phyloP scores from a whole-genome alignment of 2,888 invertebrate genomes.

The Noctua janthe region DNA sequence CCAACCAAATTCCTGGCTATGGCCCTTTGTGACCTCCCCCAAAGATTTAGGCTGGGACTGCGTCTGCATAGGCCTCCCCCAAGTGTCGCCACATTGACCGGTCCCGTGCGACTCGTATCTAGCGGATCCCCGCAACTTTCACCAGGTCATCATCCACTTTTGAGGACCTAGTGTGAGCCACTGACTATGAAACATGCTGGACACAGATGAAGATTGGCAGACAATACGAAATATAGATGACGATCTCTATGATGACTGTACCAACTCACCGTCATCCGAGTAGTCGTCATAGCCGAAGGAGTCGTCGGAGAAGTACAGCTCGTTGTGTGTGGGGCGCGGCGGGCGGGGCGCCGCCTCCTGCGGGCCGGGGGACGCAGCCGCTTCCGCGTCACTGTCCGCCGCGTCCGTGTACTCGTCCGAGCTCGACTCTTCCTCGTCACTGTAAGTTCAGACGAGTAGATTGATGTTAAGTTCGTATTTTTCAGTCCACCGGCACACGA shows the following conservation, averaged over 20 bases:
- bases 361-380: conserved; percentile 72
- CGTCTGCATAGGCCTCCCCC: no score
- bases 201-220: not conserved
- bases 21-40: no score
- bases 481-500: not conserved
- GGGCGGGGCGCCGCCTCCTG: conserved; percentile 62
- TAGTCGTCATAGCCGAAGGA: conserved; percentile 87
- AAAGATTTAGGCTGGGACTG: no score
- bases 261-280: conserved; percentile 82
- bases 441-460: conserved; percentile 48
- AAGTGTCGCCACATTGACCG: no score
- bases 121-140: no score
- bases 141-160: not conserved
- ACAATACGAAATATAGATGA: not conserved
- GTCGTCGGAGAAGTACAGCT: conserved; percentile 84
- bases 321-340: conserved; percentile 65
- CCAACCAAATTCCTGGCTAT: no score
- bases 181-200: not conserved
- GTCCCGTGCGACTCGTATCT: no score
- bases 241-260: not conserved
- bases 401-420: conserved; percentile 86
- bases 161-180: not conserved
- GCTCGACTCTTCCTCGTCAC: conserved; percentile 84
- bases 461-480: not conserved
- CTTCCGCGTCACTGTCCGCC: conserved; percentile 77